phyloP scores from a whole-genome alignment of 2,888 invertebrate species.

The Xylota sylvarum region DNA sequence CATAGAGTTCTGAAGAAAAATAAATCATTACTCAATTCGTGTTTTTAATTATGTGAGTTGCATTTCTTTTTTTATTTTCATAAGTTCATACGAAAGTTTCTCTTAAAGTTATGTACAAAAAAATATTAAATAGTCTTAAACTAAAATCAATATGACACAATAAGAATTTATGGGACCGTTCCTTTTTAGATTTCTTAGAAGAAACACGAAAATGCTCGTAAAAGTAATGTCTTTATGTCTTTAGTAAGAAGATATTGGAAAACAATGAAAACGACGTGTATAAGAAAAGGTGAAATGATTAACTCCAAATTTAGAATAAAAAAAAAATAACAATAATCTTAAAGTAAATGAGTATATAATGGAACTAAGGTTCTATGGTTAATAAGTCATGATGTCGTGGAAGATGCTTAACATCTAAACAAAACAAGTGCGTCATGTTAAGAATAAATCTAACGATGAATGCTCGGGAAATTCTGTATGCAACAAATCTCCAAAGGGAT shows the following conservation, averaged over 20 bases:
- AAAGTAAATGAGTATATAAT: slow-evolving; percentile 17
- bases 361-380: slow-evolving; percentile 3
- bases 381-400: neutral
- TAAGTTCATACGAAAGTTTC: slow-evolving; percentile 25
- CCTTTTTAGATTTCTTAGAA: slow-evolving; percentile 27
- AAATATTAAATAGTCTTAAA: slow-evolving; percentile 52
- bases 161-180: slow-evolving; percentile 63
- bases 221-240: slow-evolving; percentile 42
- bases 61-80: slow-evolving; percentile 25
- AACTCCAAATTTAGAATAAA: neutral
- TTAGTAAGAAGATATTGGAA: slow-evolving; percentile 1
- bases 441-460: slow-evolving; percentile 82
- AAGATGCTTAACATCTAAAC: neutral
- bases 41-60: slow-evolving; percentile 5
- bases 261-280: neutral
- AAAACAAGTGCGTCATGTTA: slow-evolving; percentile 81
- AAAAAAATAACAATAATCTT: neutral
- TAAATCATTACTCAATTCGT: neutral
- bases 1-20: too few species aligned
- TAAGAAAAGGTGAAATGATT: slow-evolving; percentile 26
- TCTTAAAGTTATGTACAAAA: slow-evolving; percentile 63
- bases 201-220: slow-evolving; percentile 28
- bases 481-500: slow-evolving; percentile 83
- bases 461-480: slow-evolving; percentile 82
- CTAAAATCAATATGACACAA: slow-evolving; percentile 74